Percentiles rank a stretch among this genome's conserved stretches.
These are phyloP conservation scores for Tapirus terrestris DNA, from an alignment of 2,113 vertebrate genomes.

Conservation along the genomic window DNA sequence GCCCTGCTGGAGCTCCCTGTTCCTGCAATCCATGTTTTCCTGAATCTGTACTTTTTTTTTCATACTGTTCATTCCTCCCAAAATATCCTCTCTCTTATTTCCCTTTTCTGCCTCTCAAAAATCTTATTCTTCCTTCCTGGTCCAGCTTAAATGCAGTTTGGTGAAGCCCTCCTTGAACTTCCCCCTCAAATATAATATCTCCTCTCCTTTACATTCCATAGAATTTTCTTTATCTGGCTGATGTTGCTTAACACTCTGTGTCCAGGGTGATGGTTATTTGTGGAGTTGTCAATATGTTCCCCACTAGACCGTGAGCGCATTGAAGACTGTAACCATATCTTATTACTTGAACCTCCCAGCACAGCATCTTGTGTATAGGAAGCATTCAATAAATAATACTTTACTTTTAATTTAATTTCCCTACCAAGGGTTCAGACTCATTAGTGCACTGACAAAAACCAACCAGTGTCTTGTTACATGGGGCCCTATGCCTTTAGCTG, in stretches of 20 bases:
- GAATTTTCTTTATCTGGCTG: background rate
- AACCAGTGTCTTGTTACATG: rapidly evolving
- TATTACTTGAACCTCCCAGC: background rate
- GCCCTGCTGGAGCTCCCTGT: background rate
- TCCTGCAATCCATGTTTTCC: background rate
- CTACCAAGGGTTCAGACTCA: background rate
- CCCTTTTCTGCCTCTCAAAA: background rate
- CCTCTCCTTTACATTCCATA: no score
- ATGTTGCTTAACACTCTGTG: background rate
- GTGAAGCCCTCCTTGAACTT: background rate
- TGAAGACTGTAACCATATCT: background rate
- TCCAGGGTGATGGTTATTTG: background rate
- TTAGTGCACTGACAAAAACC: background rate
- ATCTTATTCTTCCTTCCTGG: background rate
- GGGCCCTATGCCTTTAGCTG: background rate
- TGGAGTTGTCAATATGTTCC: background rate
- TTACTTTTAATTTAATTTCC: background rate
- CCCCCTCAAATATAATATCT: background rate
- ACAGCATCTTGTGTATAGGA: background rate
- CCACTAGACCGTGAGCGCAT: background rate
- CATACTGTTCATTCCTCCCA: background rate
- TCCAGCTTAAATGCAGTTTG: background rate
- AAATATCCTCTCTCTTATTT: background rate
- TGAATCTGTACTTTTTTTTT: background rate
- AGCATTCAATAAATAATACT: background rate